These are phyloP conservation scores for Sphyrna mokarran DNA, from an alignment of 2,113 vertebrate species.

Conservation along the genomic window DNA sequence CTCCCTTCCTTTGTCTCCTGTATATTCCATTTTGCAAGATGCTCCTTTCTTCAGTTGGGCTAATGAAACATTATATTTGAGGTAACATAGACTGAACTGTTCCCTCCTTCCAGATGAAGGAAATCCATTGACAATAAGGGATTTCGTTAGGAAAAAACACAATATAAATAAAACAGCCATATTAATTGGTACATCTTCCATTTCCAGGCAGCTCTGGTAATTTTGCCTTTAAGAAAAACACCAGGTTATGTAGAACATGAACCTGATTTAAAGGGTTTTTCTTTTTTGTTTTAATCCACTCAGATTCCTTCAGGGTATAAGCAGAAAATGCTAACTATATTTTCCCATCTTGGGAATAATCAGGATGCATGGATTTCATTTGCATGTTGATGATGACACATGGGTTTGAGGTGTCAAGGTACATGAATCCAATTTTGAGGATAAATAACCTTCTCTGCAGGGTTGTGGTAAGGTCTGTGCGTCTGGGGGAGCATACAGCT, in stretches of 20 bases:
- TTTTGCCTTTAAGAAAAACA: slow-evolving; percentile 11
- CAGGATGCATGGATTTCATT: slow-evolving; percentile 33
- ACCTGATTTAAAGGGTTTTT: slow-evolving; percentile 11
- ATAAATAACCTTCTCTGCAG: slow-evolving; percentile 32
- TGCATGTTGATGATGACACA: slow-evolving; percentile 35
- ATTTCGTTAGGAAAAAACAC: not conserved
- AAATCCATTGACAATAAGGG: not conserved
- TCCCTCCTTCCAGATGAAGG: not conserved
- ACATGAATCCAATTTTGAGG: slow-evolving; percentile 30
- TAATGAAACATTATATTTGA: not conserved
- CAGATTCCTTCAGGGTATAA: slow-evolving; percentile 22
- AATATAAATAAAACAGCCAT: not conserved
- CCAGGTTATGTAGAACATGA: slow-evolving; percentile 12
- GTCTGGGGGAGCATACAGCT: not conserved
- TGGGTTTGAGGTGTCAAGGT: slow-evolving; percentile 30
- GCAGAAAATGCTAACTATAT: slow-evolving; percentile 21
- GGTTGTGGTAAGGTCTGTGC: not conserved
- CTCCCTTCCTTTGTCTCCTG: not conserved
- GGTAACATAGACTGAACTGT: not conserved
- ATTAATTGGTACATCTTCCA: not conserved
- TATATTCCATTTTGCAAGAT: not conserved
- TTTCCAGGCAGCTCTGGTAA: not conserved
- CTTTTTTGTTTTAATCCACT: slow-evolving; percentile 17
- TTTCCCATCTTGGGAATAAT: slow-evolving; percentile 34
- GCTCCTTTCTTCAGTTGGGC: not conserved